phyloP scores from a whole-genome alignment of 2,113 vertebrate species.

The Gavialis gangeticus region DNA sequence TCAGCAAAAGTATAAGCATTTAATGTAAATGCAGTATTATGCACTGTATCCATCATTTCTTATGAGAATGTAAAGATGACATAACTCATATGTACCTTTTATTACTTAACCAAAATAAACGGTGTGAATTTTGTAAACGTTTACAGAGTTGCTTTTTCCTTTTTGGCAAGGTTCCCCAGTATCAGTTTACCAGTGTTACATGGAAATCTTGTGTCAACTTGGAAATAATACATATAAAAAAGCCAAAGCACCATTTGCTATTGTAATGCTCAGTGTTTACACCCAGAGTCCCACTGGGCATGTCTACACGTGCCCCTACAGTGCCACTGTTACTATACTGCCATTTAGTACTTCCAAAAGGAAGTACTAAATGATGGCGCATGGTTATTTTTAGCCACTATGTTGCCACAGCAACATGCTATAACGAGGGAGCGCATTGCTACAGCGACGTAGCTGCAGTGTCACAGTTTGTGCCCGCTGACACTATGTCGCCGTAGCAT shows the following conservation, averaged over 20 bases:
- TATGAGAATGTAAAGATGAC: constrained; percentile 46
- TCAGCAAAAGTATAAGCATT: constrained; percentile 58
- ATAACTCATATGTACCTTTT: constrained; percentile 64
- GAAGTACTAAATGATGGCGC: too few relatives aligned
- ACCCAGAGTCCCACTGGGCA: background rate
- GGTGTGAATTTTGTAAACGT: constrained; percentile 68
- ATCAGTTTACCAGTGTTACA: background rate
- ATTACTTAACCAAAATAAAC: constrained; percentile 73
- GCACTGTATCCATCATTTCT: constrained; percentile 63
- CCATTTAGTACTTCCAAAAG: too few relatives aligned
- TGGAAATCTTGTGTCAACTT: background rate
- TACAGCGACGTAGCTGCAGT: too few relatives aligned
- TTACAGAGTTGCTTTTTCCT: constrained; percentile 15
- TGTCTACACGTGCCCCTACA: too few relatives aligned
- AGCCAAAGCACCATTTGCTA: background rate
- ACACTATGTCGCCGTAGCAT: too few relatives aligned
- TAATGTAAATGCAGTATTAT: constrained; percentile 74
- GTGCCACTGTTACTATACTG: too few relatives aligned
- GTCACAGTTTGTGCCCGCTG: too few relatives aligned
- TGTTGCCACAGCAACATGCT: too few relatives aligned
- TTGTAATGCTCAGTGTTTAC: background rate
- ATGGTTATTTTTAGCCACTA: too few relatives aligned
- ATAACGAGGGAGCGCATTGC: too few relatives aligned
- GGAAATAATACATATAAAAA: background rate
- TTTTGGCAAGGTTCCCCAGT: background rate